Evolutionary conservation across 2,113 vertebrate species (phyloP), one percentile per base, ranked within the genome.

Genomic region (Ginglymostoma cirratum): DNA sequence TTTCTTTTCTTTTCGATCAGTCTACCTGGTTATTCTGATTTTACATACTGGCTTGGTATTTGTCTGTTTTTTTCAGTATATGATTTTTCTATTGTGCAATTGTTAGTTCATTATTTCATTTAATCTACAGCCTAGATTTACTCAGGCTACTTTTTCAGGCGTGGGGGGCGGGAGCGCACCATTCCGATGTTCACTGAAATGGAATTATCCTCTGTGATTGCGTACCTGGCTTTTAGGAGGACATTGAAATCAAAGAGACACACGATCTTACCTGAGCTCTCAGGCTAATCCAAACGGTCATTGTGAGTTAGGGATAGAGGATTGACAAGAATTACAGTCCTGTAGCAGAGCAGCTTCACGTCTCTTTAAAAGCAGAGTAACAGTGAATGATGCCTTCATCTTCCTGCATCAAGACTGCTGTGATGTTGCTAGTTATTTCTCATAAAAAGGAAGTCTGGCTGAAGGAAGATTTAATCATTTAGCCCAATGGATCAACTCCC

Each of bases 1-100:
- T 83, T 95, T 48, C 61, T 66, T 72, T 95, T 95, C 23, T 95
- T 95, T 95, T 52, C 24, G 7, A 72, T 24, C 45, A 95, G 27
- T 52, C 67, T 72, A 95, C 94, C 67, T 95, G 94, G 45, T 72
- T 42, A 72, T 72, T 48, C 69, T 95, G 67, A 72, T 95, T 93
- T 95, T 72, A 76, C 94, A 52, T 76, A 69, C 23, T 95, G 27
- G 27, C 45, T 0, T 72, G 67, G 69, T 76, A 70, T 95, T 61
- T 48, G 72, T 95, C 42, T 27, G 70, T 72, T 30, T 72, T 48
- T 48, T 48, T 72, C 67, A 30, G 1, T 34, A 12, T 34, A 76
- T 48, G 42, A 76, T 19, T 72, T 48, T 72, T 27, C 94, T 70
- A 52, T 72, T 95, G 67, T 95, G 27, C 45, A 52, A 52, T 70